phyloP scores from a whole-genome alignment of 2,797 vertebrate species.

The Thaleichthys pacificus region DNA sequence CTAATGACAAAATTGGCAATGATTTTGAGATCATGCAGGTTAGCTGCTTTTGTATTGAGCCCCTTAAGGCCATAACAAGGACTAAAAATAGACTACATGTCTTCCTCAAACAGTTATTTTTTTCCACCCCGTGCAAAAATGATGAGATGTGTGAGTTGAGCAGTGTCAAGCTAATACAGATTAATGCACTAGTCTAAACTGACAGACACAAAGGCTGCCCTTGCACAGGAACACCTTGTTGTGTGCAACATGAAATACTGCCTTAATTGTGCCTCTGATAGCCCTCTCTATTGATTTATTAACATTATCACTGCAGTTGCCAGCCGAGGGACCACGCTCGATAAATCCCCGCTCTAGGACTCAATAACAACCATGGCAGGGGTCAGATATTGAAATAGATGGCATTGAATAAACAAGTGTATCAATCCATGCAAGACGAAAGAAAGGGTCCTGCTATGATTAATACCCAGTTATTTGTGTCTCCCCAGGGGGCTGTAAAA shows the following conservation, averaged over 20 bases:
- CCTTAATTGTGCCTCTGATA: slow-evolving; percentile 40
- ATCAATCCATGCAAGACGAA: not conserved
- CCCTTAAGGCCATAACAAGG: not conserved
- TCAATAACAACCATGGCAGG: slow-evolving; percentile 8
- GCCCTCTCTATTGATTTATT: slow-evolving; percentile 40
- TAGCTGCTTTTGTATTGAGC: no score
- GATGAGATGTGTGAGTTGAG: slow-evolving; percentile 2
- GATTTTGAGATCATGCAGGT: no score
- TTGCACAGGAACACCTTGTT: slow-evolving; percentile 31
- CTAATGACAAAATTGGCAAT: no score
- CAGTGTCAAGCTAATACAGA: slow-evolving; percentile 22
- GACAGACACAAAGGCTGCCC: slow-evolving; percentile 26
- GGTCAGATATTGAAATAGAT: slow-evolving; percentile 23
- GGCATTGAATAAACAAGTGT: slow-evolving; percentile 15
- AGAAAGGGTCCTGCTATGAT: slow-evolving; percentile 2
- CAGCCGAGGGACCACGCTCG: slow-evolving; percentile 27
- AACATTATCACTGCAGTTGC: slow-evolving; percentile 34
- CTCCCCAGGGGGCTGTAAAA: slow-evolving; percentile 8
- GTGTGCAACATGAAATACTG: slow-evolving; percentile 32
- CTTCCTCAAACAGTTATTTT: not conserved
- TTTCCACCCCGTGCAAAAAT: not conserved
- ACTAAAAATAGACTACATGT: not conserved
- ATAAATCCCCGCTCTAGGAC: slow-evolving; percentile 25
- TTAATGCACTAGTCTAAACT: slow-evolving; percentile 22
- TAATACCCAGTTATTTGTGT: slow-evolving; percentile 3